phyloP scores from a whole-genome alignment of 92 coral and sea anemone genomes.

The Parazoanthus swiftii region DNA sequence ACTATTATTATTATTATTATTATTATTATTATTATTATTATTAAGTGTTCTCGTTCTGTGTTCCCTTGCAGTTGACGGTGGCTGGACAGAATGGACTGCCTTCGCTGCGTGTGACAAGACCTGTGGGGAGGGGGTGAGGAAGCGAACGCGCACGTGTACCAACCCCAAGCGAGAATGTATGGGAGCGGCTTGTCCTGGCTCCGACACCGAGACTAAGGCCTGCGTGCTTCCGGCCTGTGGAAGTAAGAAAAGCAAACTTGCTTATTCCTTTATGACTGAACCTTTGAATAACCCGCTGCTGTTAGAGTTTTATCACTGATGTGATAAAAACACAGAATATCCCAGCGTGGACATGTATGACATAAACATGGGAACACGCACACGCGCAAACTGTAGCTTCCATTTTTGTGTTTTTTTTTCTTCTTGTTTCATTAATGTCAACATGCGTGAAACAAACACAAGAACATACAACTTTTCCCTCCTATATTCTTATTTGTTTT shows the following conservation, averaged over 20 bases:
- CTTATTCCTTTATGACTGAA: too few relatives aligned
- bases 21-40: too few relatives aligned
- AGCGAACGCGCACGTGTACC: conserved; percentile 33
- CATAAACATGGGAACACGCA: too few relatives aligned
- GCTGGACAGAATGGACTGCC: conserved; percentile 29
- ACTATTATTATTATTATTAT: too few relatives aligned
- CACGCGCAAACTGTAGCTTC: too few relatives aligned
- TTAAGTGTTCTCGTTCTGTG: not conserved
- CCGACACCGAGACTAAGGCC: conserved; percentile 10
- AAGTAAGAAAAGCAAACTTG: not conserved
- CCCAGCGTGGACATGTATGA: too few relatives aligned
- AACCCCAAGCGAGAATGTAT: conserved; percentile 20
- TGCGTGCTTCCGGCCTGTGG: conserved; percentile 34
- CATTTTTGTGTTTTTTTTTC: too few relatives aligned
- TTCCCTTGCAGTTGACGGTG: conserved; percentile 19
- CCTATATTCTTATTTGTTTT: too few relatives aligned
- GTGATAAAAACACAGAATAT: too few relatives aligned
- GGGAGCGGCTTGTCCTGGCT: conserved; percentile 10
- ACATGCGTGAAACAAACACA: too few relatives aligned
- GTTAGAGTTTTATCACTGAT: not conserved
- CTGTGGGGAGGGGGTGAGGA: conserved; percentile 30
- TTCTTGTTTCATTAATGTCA: too few relatives aligned
- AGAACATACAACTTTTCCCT: too few relatives aligned
- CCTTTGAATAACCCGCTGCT: not conserved
- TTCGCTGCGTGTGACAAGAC: conserved; percentile 39